These are phyloP conservation scores for Brachyhypopomus gauderio DNA, from an alignment of 2,113 vertebrate genomes.

Conservation along the genomic window DNA sequence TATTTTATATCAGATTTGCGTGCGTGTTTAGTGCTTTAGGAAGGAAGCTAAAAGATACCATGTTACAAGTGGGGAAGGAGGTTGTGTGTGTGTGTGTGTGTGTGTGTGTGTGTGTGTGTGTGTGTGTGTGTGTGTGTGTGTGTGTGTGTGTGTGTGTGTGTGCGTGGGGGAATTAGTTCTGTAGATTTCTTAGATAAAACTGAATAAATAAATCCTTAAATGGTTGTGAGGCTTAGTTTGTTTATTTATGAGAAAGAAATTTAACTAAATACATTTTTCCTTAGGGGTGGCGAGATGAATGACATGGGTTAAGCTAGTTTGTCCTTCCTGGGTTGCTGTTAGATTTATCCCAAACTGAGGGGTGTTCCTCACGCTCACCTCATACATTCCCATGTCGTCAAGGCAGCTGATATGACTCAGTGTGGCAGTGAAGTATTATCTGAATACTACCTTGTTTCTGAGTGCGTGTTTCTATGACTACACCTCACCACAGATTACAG, in stretches of 20 bases:
- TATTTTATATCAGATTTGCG: conserved; percentile 53
- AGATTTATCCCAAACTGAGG: background rate
- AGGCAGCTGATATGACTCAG: conserved; percentile 53
- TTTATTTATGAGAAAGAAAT: background rate
- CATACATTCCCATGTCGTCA: conserved; percentile 44
- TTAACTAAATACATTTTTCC: background rate
- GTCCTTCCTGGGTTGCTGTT: conserved; percentile 1
- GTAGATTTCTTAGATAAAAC: background rate
- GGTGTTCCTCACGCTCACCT: conserved; percentile 16
- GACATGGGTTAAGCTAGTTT: background rate
- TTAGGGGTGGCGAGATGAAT: background rate
- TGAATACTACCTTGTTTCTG: conserved; percentile 66
- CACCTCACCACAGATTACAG: conserved; percentile 75
- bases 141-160: background rate
- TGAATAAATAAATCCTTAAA: background rate
- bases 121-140: background rate
- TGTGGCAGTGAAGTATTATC: conserved; percentile 47
- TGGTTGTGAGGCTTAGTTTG: background rate
- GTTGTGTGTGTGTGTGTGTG: conserved; percentile 23
- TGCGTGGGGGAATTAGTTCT: conserved; percentile 15
- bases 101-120: no score
- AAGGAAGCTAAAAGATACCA: conserved; percentile 55
- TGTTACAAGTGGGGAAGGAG: conserved; percentile 10
- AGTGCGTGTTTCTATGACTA: conserved; percentile 64
- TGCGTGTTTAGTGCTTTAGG: conserved; percentile 53